A percentile compares a stretch with the other conserved stretches of the same genome.
Evolutionary conservation across 2,113 vertebrate genomes (phyloP).

Genomic region (Falcunculus frontatus): DNA sequence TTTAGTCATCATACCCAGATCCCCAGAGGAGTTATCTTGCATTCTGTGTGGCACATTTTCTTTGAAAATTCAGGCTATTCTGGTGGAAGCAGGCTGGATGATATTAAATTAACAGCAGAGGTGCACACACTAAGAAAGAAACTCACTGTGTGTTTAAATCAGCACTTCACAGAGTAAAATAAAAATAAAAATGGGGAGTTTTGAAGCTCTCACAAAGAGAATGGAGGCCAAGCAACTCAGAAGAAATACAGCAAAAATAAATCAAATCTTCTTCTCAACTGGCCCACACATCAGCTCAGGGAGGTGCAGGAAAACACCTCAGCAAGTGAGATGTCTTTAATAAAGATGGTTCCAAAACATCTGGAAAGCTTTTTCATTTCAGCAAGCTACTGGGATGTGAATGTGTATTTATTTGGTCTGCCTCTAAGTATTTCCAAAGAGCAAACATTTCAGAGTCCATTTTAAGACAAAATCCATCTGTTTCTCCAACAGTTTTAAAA

Average conservation of each 20-base stretch:
- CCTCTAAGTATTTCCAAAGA: not conserved
- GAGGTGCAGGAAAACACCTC: not conserved
- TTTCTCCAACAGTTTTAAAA: slow-evolving; percentile 16
- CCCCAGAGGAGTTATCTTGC: not conserved
- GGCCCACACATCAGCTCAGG: not conserved
- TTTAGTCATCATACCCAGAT: not conserved
- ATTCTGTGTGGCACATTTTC: not conserved
- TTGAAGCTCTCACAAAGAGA: not conserved
- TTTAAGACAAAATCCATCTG: slow-evolving; percentile 53
- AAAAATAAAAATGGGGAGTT: not conserved
- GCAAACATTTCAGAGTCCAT: not conserved
- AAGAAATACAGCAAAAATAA: not conserved
- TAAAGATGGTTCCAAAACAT: not conserved
- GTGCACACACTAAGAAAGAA: not conserved
- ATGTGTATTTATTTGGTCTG: not conserved
- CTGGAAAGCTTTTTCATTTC: not conserved
- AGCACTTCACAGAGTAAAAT: not conserved
- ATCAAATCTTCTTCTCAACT: not conserved
- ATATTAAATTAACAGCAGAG: not conserved
- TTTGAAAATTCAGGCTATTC: not conserved
- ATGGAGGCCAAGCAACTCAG: not conserved
- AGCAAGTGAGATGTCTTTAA: not conserved
- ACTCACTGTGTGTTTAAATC: not conserved
- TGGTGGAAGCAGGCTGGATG: not conserved
- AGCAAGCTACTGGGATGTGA: not conserved